Percentiles rank a stretch among this genome's conserved stretches.
These are phyloP conservation scores for Chrysemys picta DNA, from an alignment of 2,113 vertebrate genomes.

Conservation along the genomic window DNA sequence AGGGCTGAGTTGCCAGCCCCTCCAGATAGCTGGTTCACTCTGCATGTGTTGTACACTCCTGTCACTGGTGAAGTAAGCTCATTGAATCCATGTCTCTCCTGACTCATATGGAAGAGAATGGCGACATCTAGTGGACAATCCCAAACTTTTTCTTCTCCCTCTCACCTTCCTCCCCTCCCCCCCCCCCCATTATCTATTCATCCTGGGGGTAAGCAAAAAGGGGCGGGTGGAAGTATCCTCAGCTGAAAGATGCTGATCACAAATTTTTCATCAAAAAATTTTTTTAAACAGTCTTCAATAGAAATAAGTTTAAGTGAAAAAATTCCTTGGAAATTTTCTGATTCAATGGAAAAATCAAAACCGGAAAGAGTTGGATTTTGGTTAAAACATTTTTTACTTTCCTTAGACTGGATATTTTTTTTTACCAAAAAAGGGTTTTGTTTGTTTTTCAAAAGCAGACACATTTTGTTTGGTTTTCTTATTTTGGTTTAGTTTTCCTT, in stretches of 20 bases:
- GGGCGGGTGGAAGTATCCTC: neutral
- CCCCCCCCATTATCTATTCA: neutral
- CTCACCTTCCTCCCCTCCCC: too few species aligned
- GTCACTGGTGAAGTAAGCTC: neutral
- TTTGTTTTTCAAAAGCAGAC: neutral
- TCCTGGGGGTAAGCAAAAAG: neutral
- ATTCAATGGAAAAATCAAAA: too few species aligned
- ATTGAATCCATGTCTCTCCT: neutral
- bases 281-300: too few species aligned
- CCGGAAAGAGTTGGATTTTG: too few species aligned
- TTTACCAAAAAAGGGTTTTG: too few species aligned
- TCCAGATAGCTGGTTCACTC: neutral
- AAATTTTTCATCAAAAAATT: too few species aligned
- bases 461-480: neutral
- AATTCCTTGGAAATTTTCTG: too few species aligned
- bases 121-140: conserved; percentile 69
- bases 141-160: neutral
- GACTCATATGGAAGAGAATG: conserved; percentile 9
- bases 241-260: neutral
- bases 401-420: too few species aligned
- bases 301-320: too few species aligned
- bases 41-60: fast-evolving
- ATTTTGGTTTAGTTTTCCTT: neutral
- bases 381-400: too few species aligned
- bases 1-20: neutral